A percentile compares a stretch with the other conserved stretches of the same genome.
Conservation (phyloP, 2,888 invertebrate genomes). For the Lasius fuliginosus region DNA sequence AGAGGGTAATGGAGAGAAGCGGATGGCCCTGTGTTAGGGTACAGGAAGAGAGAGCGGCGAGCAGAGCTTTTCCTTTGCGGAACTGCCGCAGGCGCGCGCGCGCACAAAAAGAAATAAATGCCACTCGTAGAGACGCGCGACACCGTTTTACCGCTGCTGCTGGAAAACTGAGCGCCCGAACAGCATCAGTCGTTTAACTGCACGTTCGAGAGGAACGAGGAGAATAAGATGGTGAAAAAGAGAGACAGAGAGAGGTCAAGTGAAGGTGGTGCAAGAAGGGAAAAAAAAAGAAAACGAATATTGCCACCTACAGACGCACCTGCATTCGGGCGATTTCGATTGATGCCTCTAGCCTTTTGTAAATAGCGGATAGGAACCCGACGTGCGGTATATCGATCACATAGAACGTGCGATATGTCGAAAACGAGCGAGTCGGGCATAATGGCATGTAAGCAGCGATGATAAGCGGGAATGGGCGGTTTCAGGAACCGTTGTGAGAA, state of each 20-base stretch:
- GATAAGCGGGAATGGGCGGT: slow-evolving; percentile 23
- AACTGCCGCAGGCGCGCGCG: slow-evolving; percentile 41
- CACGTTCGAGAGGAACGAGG: slow-evolving; percentile 56
- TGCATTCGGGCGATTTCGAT: slow-evolving; percentile 34
- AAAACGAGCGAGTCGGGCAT: slow-evolving; percentile 22
- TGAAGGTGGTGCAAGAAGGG: not conserved
- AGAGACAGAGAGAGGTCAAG: slow-evolving; percentile 24
- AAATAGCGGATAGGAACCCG: slow-evolving; percentile 48
- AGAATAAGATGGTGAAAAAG: slow-evolving; percentile 19
- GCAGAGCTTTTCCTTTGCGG: slow-evolving; percentile 63
- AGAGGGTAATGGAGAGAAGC: slow-evolving; percentile 51
- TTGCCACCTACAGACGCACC: not conserved
- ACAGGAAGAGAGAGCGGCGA: slow-evolving; percentile 24
- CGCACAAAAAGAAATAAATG: slow-evolving; percentile 71
- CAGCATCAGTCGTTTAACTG: slow-evolving; percentile 67
- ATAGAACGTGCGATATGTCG: not conserved
- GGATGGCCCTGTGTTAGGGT: slow-evolving; percentile 33
- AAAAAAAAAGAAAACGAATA: slow-evolving; percentile 1
- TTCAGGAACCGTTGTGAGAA: slow-evolving; percentile 6
- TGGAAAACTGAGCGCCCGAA: slow-evolving; percentile 62
- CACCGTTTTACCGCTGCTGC: slow-evolving; percentile 57
- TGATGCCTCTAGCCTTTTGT: slow-evolving; percentile 10
- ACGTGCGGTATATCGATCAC: not conserved
- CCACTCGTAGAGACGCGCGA: slow-evolving; percentile 49
- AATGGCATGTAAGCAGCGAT: slow-evolving; percentile 38